Conservation (phyloP, 2,797 vertebrate species). For the Myotis daubentonii region DNA sequence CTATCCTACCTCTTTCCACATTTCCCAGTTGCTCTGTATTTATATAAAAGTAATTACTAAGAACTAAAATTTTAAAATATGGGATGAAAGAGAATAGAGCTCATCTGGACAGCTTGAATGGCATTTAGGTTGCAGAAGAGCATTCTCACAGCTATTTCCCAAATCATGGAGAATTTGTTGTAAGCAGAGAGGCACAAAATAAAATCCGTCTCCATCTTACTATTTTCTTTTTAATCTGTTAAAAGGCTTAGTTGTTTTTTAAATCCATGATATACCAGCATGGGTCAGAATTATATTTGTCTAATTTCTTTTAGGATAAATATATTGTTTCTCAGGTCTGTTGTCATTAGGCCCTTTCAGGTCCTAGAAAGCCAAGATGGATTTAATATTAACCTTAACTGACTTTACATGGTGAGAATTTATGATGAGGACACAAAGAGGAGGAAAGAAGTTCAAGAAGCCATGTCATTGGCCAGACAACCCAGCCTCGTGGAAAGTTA, state of each 20-base stretch:
- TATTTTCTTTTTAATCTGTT: neutral
- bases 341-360: neutral
- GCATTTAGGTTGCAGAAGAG: neutral
- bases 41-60: neutral
- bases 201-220: neutral
- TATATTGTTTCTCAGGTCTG: neutral
- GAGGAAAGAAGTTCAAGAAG: neutral
- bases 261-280: neutral
- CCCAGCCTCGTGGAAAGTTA: neutral
- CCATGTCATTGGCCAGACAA: neutral
- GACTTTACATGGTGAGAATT: neutral
- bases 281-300: slow-evolving; percentile 1
- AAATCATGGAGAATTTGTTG: neutral
- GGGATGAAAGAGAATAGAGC: neutral
- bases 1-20: neutral
- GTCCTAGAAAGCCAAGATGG: neutral
- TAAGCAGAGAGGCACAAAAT: neutral
- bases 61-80: neutral
- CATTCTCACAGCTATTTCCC: neutral
- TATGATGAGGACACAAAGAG: neutral
- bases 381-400: slow-evolving; percentile 26
- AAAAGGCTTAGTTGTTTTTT: slow-evolving; percentile 43
- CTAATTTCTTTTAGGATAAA: slow-evolving; percentile 43
- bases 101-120: neutral
- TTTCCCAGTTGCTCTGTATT: neutral